Percentiles rank a stretch among this genome's conserved stretches.
Evolutionary conservation across 2,113 vertebrate genomes (phyloP).

Genomic region (Paramisgurnus dabryanus): DNA sequence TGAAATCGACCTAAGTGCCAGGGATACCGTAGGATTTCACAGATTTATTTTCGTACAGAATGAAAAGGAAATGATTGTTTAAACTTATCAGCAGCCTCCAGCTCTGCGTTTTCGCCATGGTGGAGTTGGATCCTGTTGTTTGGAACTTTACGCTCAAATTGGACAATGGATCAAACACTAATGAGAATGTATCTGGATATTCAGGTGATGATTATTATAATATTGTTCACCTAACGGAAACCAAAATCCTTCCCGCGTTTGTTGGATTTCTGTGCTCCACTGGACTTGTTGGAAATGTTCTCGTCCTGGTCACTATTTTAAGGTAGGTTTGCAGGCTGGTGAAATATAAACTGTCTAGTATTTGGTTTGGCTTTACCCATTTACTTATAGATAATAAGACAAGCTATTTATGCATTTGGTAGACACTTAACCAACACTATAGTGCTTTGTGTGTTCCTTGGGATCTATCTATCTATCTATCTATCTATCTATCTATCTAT

Average conservation of each 20-base stretch:
- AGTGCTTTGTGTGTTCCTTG: too few species aligned
- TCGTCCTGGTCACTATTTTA: constrained; percentile 65
- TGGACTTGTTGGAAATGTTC: constrained; percentile 66
- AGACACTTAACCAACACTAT: too few species aligned
- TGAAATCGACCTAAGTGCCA: background rate
- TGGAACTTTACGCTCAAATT: constrained; percentile 55
- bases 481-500: too few species aligned
- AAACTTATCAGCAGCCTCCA: background rate
- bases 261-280: constrained; percentile 66
- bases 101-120: constrained; percentile 5
- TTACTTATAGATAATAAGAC: background rate
- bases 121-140: constrained; percentile 25
- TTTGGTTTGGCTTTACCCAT: background rate
- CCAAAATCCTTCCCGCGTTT: constrained; percentile 65
- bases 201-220: constrained; percentile 50
- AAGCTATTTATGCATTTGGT: too few species aligned
- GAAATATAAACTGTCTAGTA: background rate
- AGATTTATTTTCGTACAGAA: background rate
- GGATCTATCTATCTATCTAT: too few species aligned
- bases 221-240: constrained; percentile 59
- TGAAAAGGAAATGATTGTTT: background rate
- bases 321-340: constrained; percentile 48
- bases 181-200: constrained; percentile 2
- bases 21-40: background rate
- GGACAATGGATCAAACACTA: constrained; percentile 55